phyloP scores from a whole-genome alignment of 2,113 vertebrate genomes.

The Anarrhichthys ocellatus region DNA sequence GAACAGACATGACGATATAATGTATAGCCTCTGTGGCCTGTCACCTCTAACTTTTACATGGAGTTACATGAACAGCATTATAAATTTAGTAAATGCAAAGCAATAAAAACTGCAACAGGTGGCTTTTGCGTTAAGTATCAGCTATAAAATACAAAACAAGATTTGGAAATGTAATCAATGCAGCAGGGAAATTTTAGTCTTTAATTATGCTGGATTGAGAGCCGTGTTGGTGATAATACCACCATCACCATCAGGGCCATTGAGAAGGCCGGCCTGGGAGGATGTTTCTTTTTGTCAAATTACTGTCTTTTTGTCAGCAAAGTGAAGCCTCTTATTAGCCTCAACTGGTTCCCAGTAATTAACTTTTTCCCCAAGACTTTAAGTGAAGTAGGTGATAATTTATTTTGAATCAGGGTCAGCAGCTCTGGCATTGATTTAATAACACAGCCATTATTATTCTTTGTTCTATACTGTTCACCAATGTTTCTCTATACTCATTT shows the following conservation, averaged over 20 bases:
- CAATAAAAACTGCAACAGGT: slow-evolving; percentile 60
- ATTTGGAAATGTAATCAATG: slow-evolving; percentile 64
- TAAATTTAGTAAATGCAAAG: slow-evolving; percentile 59
- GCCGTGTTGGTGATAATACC: slow-evolving; percentile 34
- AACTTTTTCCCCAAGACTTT: slow-evolving; percentile 12
- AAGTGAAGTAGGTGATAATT: slow-evolving; percentile 16
- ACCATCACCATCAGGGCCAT: slow-evolving; percentile 18
- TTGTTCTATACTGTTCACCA: neutral
- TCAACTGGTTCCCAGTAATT: slow-evolving; percentile 14
- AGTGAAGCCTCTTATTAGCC: slow-evolving; percentile 36
- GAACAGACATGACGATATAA: neutral
- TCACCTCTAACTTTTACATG: slow-evolving; percentile 1
- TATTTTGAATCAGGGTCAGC: slow-evolving; percentile 12
- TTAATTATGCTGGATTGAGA: slow-evolving; percentile 59
- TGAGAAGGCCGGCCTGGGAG: neutral
- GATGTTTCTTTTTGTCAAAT: slow-evolving; percentile 39
- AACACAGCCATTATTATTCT: neutral
- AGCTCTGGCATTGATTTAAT: slow-evolving; percentile 1
- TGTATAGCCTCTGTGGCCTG: neutral
- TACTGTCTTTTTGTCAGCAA: slow-evolving; percentile 43
- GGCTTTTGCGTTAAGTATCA: slow-evolving; percentile 55
- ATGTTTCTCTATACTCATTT: slow-evolving; percentile 14
- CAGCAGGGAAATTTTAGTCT: slow-evolving; percentile 58
- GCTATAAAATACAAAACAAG: slow-evolving; percentile 56
- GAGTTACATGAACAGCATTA: slow-evolving; percentile 5